phyloP scores from a whole-genome alignment of 2,797 vertebrate species.

The Diceros bicornis region DNA sequence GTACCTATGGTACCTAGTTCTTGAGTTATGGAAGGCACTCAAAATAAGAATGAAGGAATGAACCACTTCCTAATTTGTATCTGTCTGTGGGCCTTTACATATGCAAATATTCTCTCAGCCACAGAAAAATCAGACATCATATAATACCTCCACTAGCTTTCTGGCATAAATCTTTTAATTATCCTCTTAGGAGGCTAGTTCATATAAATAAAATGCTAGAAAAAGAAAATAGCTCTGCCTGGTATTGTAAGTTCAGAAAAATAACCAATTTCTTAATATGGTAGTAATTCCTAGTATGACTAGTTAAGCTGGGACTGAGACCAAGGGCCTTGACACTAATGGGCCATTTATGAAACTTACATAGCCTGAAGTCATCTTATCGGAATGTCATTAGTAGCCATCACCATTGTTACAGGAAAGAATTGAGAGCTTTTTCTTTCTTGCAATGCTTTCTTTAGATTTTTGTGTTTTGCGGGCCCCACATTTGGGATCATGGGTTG shows the following conservation, averaged over 20 bases:
- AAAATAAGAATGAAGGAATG: background rate
- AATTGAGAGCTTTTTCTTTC: conserved; percentile 16
- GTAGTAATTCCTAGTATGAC: conserved; percentile 61
- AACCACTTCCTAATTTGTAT: conserved; percentile 16
- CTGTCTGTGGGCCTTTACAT: background rate
- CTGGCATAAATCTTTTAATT: conserved; percentile 61
- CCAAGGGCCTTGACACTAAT: conserved; percentile 63
- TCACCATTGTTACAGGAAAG: conserved; percentile 55
- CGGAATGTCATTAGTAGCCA: conserved; percentile 65
- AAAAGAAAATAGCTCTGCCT: conserved; percentile 72
- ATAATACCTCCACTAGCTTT: conserved; percentile 7
- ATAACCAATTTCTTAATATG: conserved; percentile 73
- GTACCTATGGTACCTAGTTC: background rate
- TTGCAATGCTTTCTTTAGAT: conserved; percentile 4
- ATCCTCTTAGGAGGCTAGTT: conserved; percentile 56
- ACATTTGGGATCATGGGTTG: background rate
- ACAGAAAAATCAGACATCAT: conserved; percentile 1
- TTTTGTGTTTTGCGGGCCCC: background rate
- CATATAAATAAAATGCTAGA: conserved; percentile 64
- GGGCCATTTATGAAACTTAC: conserved; percentile 56
- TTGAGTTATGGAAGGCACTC: background rate
- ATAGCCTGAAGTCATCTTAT: conserved; percentile 64
- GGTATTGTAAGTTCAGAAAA: conserved; percentile 69
- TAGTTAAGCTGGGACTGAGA: conserved; percentile 42
- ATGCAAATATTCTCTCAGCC: background rate